Conservation (phyloP, 2,113 vertebrate species). For the Strigops habroptila region DNA sequence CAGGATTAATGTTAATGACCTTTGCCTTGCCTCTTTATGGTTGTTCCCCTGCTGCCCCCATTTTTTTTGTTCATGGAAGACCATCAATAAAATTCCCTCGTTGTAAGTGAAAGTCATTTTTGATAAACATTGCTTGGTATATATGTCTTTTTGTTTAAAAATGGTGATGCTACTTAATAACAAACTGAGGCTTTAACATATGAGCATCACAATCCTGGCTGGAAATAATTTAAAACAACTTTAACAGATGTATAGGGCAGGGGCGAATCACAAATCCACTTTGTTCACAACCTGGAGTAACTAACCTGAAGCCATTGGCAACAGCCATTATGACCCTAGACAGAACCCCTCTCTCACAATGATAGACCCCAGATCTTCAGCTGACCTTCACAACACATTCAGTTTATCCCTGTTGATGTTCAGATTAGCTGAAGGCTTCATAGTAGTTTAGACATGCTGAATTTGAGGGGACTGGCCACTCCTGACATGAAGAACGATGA, state of each 20-base stretch:
- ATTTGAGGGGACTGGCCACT: neutral
- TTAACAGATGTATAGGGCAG: slow-evolving; percentile 4
- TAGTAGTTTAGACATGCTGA: neutral
- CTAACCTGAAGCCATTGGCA: neutral
- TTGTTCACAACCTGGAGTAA: neutral
- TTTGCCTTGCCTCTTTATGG: neutral
- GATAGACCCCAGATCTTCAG: neutral
- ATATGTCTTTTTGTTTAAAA: slow-evolving; percentile 60
- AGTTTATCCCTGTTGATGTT: neutral
- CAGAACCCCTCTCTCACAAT: neutral
- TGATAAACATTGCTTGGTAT: slow-evolving; percentile 35
- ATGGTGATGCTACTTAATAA: slow-evolving; percentile 53
- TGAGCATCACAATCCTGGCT: neutral
- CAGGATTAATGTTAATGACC: neutral
- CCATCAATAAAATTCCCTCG: slow-evolving; percentile 24
- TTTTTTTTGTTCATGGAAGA: slow-evolving; percentile 7
- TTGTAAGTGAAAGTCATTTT: slow-evolving; percentile 27
- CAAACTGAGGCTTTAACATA: slow-evolving; percentile 35
- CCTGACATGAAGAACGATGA: neutral
- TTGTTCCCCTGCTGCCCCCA: neutral
- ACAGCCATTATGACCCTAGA: no score
- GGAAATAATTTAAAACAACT: slow-evolving; percentile 18
- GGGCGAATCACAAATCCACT: neutral
- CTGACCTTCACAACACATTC: neutral
- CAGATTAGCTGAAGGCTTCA: fast-evolving